A percentile compares a stretch with the other conserved stretches of the same genome.
Evolutionary conservation across 2,888 invertebrate genomes (phyloP).

Genomic region (Drymonia ruficornis): DNA sequence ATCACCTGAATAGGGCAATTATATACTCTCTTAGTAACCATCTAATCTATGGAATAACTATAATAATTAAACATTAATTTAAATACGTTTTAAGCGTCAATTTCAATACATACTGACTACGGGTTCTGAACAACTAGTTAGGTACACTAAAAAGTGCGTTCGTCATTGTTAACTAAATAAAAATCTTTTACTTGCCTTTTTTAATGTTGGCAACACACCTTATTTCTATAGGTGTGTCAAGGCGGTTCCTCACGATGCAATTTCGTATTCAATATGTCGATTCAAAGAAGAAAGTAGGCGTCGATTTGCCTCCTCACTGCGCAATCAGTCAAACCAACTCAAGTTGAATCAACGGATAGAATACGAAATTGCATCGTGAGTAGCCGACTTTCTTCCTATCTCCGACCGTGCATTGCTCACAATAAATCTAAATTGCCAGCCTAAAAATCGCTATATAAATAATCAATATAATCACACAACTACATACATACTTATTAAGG

Average conservation of each 20-base stretch:
- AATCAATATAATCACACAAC: constrained; percentile 7
- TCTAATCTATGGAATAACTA: constrained; percentile 59
- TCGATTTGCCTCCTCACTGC: no score
- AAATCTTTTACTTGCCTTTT: not conserved
- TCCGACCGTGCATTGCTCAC: not conserved
- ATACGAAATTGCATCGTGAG: no score
- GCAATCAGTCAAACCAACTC: no score
- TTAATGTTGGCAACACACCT: constrained; percentile 4
- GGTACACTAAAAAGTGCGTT: constrained; percentile 38
- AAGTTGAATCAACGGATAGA: no score
- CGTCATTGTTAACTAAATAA: constrained; percentile 5
- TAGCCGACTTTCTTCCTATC: not conserved
- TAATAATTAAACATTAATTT: constrained; percentile 50
- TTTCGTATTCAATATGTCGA: no score
- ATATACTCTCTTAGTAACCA: constrained; percentile 49
- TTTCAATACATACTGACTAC: constrained; percentile 56
- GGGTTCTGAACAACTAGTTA: constrained; percentile 44
- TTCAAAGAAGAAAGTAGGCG: no score
- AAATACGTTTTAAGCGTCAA: constrained; percentile 62
- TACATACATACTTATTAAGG: constrained; percentile 15
- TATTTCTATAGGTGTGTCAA: not conserved
- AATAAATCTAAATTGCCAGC: not conserved
- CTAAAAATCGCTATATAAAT: constrained; percentile 4
- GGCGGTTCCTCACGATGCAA: no score
- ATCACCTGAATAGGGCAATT: constrained; percentile 60